phyloP scores from a whole-genome alignment of 2,888 invertebrate species.

The Chloroclysta siterata region DNA sequence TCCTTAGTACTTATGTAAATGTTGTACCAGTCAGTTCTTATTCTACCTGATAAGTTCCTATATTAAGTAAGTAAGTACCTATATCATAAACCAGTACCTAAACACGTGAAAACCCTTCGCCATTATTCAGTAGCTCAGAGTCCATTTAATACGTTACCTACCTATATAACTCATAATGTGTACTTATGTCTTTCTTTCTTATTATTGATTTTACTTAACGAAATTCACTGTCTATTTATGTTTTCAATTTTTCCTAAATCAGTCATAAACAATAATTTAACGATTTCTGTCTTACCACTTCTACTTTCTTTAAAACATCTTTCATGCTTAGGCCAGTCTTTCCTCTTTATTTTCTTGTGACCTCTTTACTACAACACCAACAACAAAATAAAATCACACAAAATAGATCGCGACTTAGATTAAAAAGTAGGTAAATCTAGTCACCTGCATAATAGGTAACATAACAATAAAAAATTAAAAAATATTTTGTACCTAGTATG shows the following conservation, averaged over 20 bases:
- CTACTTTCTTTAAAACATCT: constrained; percentile 17
- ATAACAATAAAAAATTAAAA: no score
- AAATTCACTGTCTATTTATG: constrained; percentile 4
- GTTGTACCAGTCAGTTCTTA: constrained; percentile 5
- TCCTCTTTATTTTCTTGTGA: constrained; percentile 53
- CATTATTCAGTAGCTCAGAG: constrained; percentile 15
- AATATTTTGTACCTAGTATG: no score
- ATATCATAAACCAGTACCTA: constrained; percentile 8
- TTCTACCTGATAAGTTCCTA: not conserved
- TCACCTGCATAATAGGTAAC: constrained; percentile 48
- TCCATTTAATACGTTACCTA: constrained; percentile 9
- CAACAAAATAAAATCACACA: constrained; percentile 58
- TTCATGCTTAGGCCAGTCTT: constrained; percentile 62
- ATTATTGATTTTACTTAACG: not conserved
- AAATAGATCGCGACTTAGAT: constrained; percentile 34
- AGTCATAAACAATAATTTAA: constrained; percentile 21
- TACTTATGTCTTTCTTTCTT: constrained; percentile 7
- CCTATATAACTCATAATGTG: constrained; percentile 3
- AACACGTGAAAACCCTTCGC: constrained; percentile 7
- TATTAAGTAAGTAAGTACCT: constrained; percentile 1
- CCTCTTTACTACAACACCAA: constrained; percentile 53
- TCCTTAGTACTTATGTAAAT: not conserved
- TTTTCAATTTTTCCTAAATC: constrained; percentile 9
- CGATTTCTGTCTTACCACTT: constrained; percentile 13
- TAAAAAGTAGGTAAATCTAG: constrained; percentile 30